Evolutionary conservation across 2,888 invertebrate species (phyloP).

Genomic region (Amorpha juglandis): DNA sequence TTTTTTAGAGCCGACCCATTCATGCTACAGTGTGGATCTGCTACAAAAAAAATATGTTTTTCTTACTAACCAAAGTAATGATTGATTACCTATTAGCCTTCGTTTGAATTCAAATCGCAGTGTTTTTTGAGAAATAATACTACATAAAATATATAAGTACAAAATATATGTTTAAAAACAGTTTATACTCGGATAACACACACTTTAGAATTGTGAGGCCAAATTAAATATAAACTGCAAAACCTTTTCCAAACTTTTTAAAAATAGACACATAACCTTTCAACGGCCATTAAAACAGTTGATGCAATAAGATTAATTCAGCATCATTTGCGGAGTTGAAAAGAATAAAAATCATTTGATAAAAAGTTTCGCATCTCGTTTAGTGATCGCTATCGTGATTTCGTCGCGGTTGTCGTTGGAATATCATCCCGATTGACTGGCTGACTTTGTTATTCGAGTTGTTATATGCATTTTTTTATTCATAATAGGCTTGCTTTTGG

Average conservation of each 20-base stretch:
- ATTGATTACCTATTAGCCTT: too few relatives aligned
- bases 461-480: too few relatives aligned
- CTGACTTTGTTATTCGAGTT: constrained; percentile 5
- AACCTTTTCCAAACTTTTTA: neutral
- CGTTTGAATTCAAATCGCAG: too few relatives aligned
- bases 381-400: constrained; percentile 61
- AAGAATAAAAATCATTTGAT: constrained; percentile 55
- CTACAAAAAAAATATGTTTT: too few relatives aligned
- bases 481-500: too few relatives aligned
- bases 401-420: constrained; percentile 67
- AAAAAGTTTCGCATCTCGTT: constrained; percentile 67
- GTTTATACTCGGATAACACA: neutral
- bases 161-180: too few relatives aligned
- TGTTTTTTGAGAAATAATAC: too few relatives aligned
- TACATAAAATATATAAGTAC: too few relatives aligned
- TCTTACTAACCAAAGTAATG: too few relatives aligned
- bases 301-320: constrained; percentile 39
- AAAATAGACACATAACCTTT: constrained; percentile 6
- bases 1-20: too few relatives aligned
- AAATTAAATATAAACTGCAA: constrained; percentile 4
- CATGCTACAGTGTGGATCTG: too few relatives aligned
- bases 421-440: constrained; percentile 32
- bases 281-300: constrained; percentile 25
- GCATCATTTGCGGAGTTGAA: constrained; percentile 30
- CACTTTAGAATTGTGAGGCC: neutral